Percentiles rank a stretch among this genome's conserved stretches.
These are phyloP conservation scores for Eremophila alpestris DNA, from an alignment of 2,797 vertebrate species.

Conservation along the genomic window DNA sequence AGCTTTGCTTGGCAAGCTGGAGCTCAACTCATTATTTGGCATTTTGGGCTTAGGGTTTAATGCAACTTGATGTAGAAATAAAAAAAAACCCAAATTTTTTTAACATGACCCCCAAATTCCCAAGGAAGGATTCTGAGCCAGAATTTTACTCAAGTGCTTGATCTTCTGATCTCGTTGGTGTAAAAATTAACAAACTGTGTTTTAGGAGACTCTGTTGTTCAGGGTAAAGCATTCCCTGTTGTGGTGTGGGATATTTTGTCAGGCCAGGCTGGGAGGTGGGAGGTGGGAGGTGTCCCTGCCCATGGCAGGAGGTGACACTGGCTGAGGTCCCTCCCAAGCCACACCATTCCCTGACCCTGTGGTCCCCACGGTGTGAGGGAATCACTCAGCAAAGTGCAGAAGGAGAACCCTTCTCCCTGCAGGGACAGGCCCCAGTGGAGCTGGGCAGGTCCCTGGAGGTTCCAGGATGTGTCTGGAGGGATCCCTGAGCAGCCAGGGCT, in stretches of 20 bases:
- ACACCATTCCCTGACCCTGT: not conserved
- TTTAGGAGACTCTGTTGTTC: not conserved
- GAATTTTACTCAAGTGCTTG: not conserved
- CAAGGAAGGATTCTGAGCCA: not conserved
- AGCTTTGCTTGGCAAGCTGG: not conserved
- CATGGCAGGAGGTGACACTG: not conserved
- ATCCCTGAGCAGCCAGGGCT: not conserved
- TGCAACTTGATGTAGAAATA: not conserved
- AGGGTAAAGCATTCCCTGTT: not conserved
- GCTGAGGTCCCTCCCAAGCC: not conserved
- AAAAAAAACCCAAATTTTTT: not conserved
- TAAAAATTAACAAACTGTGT: not conserved
- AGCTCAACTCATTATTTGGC: not conserved
- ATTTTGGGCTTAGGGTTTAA: not conserved
- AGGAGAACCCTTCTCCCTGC: not conserved
- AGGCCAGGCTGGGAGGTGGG: not conserved
- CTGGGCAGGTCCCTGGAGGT: not conserved
- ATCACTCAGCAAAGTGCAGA: not conserved
- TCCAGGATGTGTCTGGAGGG: not conserved
- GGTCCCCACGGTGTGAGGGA: not conserved
- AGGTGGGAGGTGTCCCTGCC: not conserved
- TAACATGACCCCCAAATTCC: not conserved
- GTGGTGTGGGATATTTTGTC: not conserved
- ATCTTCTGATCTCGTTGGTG: not conserved
- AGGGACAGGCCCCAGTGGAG: not conserved